Conservation (phyloP, 1,140 invertebrate genomes). For the Conus ventricosus region DNA sequence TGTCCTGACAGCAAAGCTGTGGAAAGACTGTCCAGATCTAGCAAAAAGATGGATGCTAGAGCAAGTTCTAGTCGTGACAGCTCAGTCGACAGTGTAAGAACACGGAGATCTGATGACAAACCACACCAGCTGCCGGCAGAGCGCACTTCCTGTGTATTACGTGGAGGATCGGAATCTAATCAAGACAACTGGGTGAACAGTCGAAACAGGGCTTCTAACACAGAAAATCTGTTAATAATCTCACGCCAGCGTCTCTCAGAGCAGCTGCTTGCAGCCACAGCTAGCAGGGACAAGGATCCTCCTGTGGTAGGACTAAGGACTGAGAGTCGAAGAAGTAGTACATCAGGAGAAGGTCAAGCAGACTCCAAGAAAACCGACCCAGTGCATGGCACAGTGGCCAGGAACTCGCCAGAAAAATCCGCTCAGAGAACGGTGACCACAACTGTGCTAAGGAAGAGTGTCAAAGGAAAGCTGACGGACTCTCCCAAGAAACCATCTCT, state of each 20-base stretch:
- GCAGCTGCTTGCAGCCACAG: neutral
- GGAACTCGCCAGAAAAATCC: neutral
- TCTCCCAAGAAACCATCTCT: neutral
- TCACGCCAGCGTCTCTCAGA: conserved; percentile 18
- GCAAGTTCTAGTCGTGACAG: conserved; percentile 26
- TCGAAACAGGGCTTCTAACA: neutral
- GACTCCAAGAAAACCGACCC: neutral
- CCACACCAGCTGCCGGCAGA: neutral
- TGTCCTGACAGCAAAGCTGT: neutral
- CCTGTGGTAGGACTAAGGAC: neutral
- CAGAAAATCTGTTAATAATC: conserved; percentile 13
- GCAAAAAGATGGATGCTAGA: neutral
- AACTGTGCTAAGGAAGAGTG: neutral
- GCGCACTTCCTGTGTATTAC: neutral
- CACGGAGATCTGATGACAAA: conserved; percentile 1
- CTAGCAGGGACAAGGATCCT: neutral
- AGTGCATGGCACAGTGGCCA: neutral
- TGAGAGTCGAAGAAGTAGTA: neutral
- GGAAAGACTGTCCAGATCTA: conserved; percentile 1
- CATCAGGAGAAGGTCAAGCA: neutral
- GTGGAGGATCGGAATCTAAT: neutral
- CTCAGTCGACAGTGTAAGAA: conserved; percentile 24
- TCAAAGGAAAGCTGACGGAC: neutral
- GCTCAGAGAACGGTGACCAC: neutral
- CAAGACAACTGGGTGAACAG: conserved; percentile 19